These are phyloP conservation scores for Lithophane ornitopus DNA, from an alignment of 2,888 invertebrate species.

Conservation along the genomic window DNA sequence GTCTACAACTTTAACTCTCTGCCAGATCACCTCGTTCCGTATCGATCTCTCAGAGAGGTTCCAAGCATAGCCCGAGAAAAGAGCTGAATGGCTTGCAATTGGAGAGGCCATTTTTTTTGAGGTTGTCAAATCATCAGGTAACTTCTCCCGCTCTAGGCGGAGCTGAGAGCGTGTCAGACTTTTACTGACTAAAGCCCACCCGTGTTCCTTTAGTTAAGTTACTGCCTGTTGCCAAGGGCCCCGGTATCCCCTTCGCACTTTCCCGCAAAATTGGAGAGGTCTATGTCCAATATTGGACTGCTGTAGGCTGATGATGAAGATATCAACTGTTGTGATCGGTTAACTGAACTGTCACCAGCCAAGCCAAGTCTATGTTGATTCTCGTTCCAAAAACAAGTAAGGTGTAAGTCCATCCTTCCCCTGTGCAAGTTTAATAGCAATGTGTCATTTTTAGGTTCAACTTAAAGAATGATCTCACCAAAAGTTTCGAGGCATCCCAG, in stretches of 20 bases:
- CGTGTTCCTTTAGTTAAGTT: too few species aligned
- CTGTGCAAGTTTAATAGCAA: conserved; percentile 6
- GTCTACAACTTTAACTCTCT: neutral
- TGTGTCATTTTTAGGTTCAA: conserved; percentile 43
- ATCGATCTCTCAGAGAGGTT: neutral
- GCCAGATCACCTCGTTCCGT: too few species aligned
- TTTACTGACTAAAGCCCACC: too few species aligned
- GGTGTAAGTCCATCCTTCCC: neutral
- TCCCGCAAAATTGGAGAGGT: neutral
- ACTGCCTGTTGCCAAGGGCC: too few species aligned
- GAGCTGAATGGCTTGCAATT: neutral
- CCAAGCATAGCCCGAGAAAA: neutral
- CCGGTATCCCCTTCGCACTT: too few species aligned
- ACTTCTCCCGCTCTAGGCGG: too few species aligned
- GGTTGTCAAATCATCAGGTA: too few species aligned
- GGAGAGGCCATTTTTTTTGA: neutral
- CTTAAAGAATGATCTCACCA: conserved; percentile 21
- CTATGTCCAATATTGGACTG: neutral
- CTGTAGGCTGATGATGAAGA: neutral
- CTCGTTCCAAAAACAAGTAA: neutral
- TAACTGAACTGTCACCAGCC: neutral
- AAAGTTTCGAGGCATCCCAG: neutral
- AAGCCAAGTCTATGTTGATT: neutral
- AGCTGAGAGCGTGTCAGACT: too few species aligned
- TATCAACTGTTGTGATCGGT: neutral